phyloP scores from a whole-genome alignment of 1,140 invertebrate species.

The Drosophila arawakana region DNA sequence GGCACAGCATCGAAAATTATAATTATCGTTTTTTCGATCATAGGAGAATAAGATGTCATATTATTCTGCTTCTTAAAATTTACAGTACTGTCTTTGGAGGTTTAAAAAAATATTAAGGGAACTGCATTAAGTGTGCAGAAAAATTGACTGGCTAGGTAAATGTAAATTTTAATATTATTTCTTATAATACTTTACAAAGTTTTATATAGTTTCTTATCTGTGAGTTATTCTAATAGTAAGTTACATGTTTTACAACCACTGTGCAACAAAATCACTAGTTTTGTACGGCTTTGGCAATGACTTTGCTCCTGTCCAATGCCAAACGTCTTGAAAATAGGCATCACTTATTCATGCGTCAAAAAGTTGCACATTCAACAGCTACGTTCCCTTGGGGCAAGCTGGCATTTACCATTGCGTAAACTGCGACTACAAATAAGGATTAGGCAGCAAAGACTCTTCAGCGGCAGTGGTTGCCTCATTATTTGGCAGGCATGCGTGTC shows the following conservation, averaged over 20 bases:
- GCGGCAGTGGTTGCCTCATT: constrained; percentile 20
- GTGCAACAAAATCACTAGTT: not conserved
- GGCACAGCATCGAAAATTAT: too few relatives aligned
- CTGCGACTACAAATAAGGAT: constrained; percentile 11
- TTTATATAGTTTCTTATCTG: too few relatives aligned
- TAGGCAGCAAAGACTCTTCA: not conserved
- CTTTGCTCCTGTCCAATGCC: constrained; percentile 51
- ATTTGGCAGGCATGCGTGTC: constrained; percentile 47
- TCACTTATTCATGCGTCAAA: constrained; percentile 71
- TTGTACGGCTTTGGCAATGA: constrained; percentile 11
- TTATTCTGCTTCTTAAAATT: too few relatives aligned
- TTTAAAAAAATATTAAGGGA: too few relatives aligned
- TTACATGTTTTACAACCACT: constrained; percentile 2
- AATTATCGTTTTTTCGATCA: too few relatives aligned
- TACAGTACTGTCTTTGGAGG: too few relatives aligned
- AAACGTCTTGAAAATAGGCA: constrained; percentile 61
- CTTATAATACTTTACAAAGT: too few relatives aligned
- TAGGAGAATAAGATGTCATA: too few relatives aligned
- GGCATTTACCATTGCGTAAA: constrained; percentile 29
- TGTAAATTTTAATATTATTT: too few relatives aligned
- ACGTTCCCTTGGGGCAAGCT: constrained; percentile 24
- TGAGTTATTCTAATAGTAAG: too few relatives aligned
- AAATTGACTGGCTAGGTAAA: too few relatives aligned
- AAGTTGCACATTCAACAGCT: constrained; percentile 15
- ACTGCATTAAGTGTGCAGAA: too few relatives aligned